These are phyloP conservation scores for Echinops telfairi DNA, from an alignment of 2,113 vertebrate genomes.

Conservation along the genomic window DNA sequence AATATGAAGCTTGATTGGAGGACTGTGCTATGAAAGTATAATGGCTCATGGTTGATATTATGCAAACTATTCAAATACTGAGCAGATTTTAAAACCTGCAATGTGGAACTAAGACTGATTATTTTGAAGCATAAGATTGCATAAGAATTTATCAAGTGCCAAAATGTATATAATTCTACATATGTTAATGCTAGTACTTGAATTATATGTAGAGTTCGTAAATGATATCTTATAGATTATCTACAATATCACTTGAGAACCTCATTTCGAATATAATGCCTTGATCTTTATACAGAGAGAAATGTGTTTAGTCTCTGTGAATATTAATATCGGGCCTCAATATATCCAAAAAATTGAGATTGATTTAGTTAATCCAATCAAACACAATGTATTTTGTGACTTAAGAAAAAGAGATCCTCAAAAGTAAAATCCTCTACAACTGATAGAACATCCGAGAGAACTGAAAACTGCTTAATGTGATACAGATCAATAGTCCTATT, in stretches of 20 bases:
- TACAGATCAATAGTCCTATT: neutral
- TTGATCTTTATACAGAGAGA: conserved; percentile 33
- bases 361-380: neutral
- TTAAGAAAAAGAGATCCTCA: neutral
- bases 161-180: neutral
- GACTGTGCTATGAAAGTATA: neutral
- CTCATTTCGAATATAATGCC: neutral
- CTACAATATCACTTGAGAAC: neutral
- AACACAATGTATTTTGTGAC: neutral
- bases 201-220: neutral
- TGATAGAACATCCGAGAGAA: neutral
- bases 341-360: neutral
- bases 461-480: neutral
- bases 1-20: neutral
- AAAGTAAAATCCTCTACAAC: conserved; percentile 11
- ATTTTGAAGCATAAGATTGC: neutral
- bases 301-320: neutral
- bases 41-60: neutral
- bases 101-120: neutral
- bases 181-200: conserved; percentile 22
- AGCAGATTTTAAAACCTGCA: neutral
- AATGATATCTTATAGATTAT: conserved; percentile 12
- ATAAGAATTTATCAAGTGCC: conserved; percentile 20
- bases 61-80: neutral
- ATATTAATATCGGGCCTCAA: neutral